Percentiles rank a stretch among this genome's conserved stretches.
These are phyloP conservation scores for Eutrigla gurnardus DNA, from an alignment of 2,797 vertebrate genomes.

Conservation along the genomic window DNA sequence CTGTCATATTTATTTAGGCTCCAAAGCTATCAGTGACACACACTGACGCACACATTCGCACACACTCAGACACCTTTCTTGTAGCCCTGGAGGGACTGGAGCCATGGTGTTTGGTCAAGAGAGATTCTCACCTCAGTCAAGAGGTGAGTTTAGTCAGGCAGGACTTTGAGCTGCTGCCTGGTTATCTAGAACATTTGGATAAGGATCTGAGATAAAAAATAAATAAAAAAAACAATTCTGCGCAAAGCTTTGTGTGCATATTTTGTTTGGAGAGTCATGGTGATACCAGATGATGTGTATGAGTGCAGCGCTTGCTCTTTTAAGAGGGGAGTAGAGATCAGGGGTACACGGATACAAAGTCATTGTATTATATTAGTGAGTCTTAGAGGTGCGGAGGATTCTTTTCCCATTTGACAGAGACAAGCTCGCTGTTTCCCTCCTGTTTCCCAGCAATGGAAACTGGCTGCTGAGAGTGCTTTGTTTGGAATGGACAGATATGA, in stretches of 20 bases:
- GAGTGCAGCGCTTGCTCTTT: background rate
- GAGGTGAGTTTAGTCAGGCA: constrained; percentile 7
- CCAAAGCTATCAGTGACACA: constrained; percentile 30
- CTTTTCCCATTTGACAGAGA: background rate
- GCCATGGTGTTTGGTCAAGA: constrained; percentile 24
- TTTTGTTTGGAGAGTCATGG: constrained; percentile 7
- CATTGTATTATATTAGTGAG: background rate
- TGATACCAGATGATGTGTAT: constrained; percentile 6
- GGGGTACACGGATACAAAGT: background rate
- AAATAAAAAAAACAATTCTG: background rate
- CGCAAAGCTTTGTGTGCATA: background rate
- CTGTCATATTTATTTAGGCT: constrained; percentile 54
- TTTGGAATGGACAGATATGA: background rate
- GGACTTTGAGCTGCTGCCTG: constrained; percentile 28
- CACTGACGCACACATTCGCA: constrained; percentile 27
- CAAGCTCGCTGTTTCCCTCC: background rate
- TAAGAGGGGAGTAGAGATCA: background rate
- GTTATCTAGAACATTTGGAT: constrained; percentile 22
- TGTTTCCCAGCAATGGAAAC: background rate
- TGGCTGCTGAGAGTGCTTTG: background rate
- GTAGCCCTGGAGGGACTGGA: constrained; percentile 35
- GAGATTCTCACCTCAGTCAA: constrained; percentile 31
- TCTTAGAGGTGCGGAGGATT: background rate
- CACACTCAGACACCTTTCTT: constrained; percentile 30
- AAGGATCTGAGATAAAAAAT: constrained; percentile 15